phyloP scores from a whole-genome alignment of 2,888 invertebrate species.

The Synanthedon myopaeformis region DNA sequence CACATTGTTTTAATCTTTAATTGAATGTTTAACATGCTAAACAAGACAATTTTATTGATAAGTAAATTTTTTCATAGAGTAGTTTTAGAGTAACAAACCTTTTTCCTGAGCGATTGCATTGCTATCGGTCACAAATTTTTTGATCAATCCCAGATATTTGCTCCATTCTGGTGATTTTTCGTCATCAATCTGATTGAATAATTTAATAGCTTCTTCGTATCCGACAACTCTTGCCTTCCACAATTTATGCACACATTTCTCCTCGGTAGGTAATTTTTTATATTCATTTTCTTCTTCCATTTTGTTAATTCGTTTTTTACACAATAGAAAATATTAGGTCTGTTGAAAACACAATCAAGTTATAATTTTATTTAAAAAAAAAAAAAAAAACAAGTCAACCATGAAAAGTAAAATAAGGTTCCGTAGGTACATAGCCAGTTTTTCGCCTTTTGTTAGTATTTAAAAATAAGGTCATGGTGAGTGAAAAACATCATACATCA shows the following conservation, averaged over 20 bases:
- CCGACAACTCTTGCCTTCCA: conserved; percentile 97
- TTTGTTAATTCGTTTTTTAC: conserved; percentile 20
- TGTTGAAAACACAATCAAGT: background rate
- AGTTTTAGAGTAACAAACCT: conserved; percentile 57
- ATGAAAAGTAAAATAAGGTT: conserved; percentile 31
- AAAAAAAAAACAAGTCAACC: conserved; percentile 42
- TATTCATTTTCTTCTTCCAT: conserved; percentile 92
- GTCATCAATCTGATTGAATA: conserved; percentile 88
- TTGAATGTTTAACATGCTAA: too few relatives aligned
- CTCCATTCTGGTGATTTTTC: conserved; percentile 95
- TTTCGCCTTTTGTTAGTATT: conserved; percentile 21
- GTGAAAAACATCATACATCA: too few relatives aligned
- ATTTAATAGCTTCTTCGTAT: conserved; percentile 92
- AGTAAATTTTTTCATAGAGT: too few relatives aligned
- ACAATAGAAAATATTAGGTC: conserved; percentile 11
- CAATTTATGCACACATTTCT: conserved; percentile 91
- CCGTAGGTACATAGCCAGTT: conserved; percentile 22
- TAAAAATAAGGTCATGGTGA: conserved; percentile 24
- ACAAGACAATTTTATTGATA: too few relatives aligned
- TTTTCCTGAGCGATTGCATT: conserved; percentile 97
- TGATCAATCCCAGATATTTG: conserved; percentile 89
- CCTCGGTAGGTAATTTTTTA: conserved; percentile 88
- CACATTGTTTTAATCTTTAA: too few relatives aligned
- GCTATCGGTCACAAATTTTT: conserved; percentile 94
- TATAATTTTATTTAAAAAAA: conserved; percentile 18